phyloP scores from a whole-genome alignment of 2,113 vertebrate genomes.

The Antigone vipio region DNA sequence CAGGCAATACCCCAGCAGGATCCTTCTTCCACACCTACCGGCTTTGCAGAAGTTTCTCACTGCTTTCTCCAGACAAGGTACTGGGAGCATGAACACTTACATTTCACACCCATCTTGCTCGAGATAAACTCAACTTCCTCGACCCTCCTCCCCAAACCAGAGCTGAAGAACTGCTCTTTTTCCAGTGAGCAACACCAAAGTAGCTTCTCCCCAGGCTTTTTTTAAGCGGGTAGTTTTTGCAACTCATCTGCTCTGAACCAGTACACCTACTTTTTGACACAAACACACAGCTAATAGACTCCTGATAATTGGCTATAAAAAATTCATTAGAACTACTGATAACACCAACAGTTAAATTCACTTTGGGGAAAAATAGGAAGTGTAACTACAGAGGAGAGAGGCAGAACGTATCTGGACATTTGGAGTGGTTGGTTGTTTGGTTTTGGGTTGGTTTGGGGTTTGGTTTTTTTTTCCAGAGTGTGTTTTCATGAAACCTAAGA shows the following conservation, averaged over 20 bases:
- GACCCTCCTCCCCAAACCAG: background rate
- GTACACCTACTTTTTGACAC: background rate
- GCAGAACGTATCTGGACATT: background rate
- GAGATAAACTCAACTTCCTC: background rate
- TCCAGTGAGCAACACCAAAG: background rate
- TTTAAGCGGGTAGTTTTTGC: background rate
- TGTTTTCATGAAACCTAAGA: background rate
- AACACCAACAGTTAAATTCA: background rate
- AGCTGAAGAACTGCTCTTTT: background rate
- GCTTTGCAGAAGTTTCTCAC: background rate
- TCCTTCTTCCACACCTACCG: background rate
- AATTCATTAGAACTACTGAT: background rate
- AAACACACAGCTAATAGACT: background rate
- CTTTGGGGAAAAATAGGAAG: background rate
- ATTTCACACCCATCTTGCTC: background rate
- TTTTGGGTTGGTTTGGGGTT: background rate
- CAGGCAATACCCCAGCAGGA: background rate
- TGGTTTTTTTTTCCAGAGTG: background rate
- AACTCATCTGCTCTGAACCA: background rate
- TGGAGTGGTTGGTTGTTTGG: background rate
- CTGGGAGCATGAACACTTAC: background rate
- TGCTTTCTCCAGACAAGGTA: background rate
- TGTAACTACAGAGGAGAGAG: background rate
- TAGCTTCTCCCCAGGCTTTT: background rate
- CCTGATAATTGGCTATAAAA: background rate